Evolutionary conservation across 2,113 vertebrate genomes (phyloP).

Genomic region (Eulacestoma nigropectus): DNA sequence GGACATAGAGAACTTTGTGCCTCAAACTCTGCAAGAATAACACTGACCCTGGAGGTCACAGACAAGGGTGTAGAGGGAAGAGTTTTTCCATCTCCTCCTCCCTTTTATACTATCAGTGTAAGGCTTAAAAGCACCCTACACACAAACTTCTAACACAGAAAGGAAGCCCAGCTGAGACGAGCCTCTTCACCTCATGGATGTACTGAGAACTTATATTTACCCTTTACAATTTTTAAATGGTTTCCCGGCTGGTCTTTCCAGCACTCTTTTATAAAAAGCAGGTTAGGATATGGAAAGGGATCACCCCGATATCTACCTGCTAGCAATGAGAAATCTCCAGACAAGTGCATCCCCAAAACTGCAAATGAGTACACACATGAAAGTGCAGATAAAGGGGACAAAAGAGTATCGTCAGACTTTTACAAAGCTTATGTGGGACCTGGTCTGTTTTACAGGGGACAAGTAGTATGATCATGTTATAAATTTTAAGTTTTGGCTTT

Average conservation of each 20-base stretch:
- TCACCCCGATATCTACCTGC: background rate
- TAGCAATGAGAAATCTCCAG: background rate
- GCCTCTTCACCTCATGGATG: background rate
- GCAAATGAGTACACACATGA: background rate
- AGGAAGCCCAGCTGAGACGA: rapidly evolving
- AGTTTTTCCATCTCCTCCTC: background rate
- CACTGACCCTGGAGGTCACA: background rate
- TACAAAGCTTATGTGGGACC: background rate
- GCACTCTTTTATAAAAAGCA: background rate
- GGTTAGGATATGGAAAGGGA: background rate
- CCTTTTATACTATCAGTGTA: background rate
- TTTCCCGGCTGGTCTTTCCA: background rate
- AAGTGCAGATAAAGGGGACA: background rate
- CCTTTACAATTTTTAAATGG: background rate
- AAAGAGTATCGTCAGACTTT: background rate
- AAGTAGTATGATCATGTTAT: background rate
- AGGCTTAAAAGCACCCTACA: background rate
- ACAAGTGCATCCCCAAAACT: background rate
- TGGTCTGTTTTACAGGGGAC: background rate
- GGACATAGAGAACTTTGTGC: background rate
- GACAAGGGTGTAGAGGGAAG: background rate
- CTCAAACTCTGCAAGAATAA: background rate
- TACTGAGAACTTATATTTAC: background rate
- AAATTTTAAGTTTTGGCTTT: background rate
- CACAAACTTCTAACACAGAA: background rate